Evolutionary conservation across 2,797 vertebrate genomes (phyloP).

Genomic region (Vireo griseus): DNA sequence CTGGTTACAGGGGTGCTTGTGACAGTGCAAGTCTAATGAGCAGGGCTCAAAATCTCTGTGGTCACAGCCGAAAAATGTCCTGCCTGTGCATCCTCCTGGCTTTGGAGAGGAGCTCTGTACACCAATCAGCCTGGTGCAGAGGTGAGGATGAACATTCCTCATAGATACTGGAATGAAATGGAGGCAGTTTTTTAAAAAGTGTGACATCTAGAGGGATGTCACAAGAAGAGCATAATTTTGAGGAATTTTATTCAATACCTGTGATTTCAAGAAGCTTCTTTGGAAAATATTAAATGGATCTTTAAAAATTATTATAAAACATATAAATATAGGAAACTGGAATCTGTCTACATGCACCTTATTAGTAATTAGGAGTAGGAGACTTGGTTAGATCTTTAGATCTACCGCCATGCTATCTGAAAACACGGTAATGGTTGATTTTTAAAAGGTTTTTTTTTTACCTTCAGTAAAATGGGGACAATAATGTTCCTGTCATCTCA

Average conservation of each 20-base stretch:
- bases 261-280: background rate
- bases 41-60: rapidly evolving
- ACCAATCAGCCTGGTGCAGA: background rate
- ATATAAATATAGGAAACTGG: background rate
- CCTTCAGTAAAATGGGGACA: background rate
- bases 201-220: background rate
- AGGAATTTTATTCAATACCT: background rate
- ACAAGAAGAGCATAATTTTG: background rate
- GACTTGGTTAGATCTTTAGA: background rate
- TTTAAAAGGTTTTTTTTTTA: background rate
- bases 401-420: background rate
- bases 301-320: background rate
- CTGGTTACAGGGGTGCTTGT: background rate
- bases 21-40: background rate
- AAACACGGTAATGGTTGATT: background rate
- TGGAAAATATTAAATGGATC: background rate
- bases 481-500: background rate
- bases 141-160: background rate
- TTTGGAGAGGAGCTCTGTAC: background rate
- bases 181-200: background rate
- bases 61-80: rapidly evolving
- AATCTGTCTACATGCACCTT: background rate
- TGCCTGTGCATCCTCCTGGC: rapidly evolving
- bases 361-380: background rate
- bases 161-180: background rate